Percentiles rank a stretch among this genome's conserved stretches.
phyloP scores from a whole-genome alignment of 2,113 vertebrate species.

The Vireo altiloquus region DNA sequence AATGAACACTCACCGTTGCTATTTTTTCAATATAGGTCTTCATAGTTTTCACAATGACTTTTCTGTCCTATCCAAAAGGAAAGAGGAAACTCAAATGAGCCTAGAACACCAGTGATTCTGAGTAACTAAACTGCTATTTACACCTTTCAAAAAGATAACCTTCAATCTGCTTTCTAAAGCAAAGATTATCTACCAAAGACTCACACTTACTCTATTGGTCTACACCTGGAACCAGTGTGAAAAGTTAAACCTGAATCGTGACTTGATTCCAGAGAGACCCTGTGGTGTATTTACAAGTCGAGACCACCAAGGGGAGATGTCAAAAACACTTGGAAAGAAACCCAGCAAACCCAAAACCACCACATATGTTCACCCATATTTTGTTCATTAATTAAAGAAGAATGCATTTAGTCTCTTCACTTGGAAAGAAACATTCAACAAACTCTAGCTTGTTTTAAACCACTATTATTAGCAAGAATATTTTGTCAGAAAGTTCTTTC shows the following conservation, averaged over 20 bases:
- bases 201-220: background rate
- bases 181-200: background rate
- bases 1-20: conserved; percentile 82
- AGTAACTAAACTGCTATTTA: background rate
- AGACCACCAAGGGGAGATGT: rapidly evolving
- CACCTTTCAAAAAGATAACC: background rate
- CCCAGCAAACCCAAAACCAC: background rate
- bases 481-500: background rate
- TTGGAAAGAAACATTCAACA: background rate
- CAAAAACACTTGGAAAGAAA: background rate
- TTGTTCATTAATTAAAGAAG: background rate
- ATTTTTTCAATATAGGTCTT: conserved; percentile 93
- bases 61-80: conserved; percentile 85
- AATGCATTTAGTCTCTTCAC: background rate
- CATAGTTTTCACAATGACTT: conserved; percentile 96
- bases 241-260: background rate
- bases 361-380: background rate
- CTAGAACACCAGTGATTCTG: background rate
- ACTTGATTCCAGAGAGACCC: background rate
- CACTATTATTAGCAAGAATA: background rate
- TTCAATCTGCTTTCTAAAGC: background rate
- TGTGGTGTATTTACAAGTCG: background rate
- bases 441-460: background rate
- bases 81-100: background rate
- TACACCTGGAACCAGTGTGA: background rate